Evolutionary conservation across 2,797 vertebrate species (phyloP).

Genomic region (Siniperca undulata): DNA sequence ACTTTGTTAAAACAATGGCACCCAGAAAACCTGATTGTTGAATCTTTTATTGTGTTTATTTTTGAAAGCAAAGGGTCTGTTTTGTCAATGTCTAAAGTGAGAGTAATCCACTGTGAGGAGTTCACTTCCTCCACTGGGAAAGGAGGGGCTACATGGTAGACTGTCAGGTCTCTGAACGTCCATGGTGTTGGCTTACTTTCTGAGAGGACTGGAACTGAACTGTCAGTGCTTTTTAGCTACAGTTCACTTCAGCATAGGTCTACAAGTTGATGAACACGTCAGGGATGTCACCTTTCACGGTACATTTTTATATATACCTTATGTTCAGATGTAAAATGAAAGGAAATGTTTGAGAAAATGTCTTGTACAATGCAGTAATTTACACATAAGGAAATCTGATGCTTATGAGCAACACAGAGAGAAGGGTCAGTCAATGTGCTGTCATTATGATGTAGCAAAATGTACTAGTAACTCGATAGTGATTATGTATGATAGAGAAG

Average conservation of each 20-base stretch:
- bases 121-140: neutral
- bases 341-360: neutral
- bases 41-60: neutral
- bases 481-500: neutral
- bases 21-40: neutral
- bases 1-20: neutral
- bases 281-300: neutral
- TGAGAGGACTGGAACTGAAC: neutral
- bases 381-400: neutral
- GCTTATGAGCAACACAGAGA: neutral
- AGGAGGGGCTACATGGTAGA: conserved; percentile 4
- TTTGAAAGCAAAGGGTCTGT: neutral
- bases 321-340: neutral
- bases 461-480: neutral
- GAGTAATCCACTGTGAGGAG: conserved; percentile 37
- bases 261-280: too few relatives aligned
- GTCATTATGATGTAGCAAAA: neutral
- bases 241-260: neutral
- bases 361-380: neutral
- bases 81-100: conserved; percentile 17
- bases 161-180: conserved; percentile 39
- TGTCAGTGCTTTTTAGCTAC: conserved; percentile 8
- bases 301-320: neutral
- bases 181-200: neutral
- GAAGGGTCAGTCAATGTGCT: neutral